Conservation (phyloP, 2,113 vertebrate species). For the Melanerpes aurifrons region DNA sequence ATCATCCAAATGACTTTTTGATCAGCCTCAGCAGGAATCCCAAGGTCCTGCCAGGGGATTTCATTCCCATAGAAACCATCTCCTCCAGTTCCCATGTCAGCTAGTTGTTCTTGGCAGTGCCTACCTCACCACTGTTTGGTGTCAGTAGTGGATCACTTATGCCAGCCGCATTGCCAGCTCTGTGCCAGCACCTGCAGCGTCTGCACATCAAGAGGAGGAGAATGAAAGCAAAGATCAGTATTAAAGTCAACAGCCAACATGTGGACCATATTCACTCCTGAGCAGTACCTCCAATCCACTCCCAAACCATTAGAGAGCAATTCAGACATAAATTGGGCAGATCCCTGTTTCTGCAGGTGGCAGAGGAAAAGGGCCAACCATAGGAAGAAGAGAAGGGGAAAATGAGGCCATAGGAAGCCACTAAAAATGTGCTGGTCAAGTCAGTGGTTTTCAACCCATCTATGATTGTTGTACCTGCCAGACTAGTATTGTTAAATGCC, state of each 20-base stretch:
- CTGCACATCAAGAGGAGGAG: not conserved
- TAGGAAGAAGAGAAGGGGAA: not conserved
- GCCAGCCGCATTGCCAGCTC: not conserved
- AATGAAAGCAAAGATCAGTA: not conserved
- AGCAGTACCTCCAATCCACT: not conserved
- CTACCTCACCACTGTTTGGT: not conserved
- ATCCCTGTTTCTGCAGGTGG: not conserved
- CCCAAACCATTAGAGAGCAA: not conserved
- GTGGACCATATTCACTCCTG: not conserved
- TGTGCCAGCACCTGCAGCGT: not conserved
- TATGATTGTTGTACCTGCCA: not conserved
- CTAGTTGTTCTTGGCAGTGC: not conserved
- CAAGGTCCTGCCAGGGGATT: not conserved
- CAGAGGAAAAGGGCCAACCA: not conserved
- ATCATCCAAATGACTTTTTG: not conserved
- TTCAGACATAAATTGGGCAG: not conserved
- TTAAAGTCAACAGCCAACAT: not conserved
- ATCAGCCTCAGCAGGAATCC: not conserved
- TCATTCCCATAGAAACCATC: not conserved
- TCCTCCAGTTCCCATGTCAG: rapidly evolving
- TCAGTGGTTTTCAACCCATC: not conserved
- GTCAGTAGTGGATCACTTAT: not conserved
- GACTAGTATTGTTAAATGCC: not conserved
- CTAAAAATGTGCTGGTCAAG: not conserved
- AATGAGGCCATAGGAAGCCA: not conserved